Evolutionary conservation across 2,797 vertebrate genomes (phyloP), one percentile per base, ranked within the genome.

Genomic region (Arremon brunneinucha): DNA sequence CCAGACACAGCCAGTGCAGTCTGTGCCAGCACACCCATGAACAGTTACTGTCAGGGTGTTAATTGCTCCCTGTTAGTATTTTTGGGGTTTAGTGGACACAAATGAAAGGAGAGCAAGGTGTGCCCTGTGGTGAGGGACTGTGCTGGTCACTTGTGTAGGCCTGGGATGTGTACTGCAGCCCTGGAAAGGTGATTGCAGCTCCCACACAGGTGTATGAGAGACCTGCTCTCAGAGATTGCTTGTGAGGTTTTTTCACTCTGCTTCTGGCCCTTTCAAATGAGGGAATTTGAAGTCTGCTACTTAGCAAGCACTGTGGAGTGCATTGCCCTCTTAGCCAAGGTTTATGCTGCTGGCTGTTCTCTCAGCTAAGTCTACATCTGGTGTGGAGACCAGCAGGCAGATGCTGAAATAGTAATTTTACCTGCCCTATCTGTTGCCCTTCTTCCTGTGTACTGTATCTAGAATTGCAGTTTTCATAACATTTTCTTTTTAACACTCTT

Each of bases 321-420:
- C 32, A 71, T 22, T 82, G 17, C 39, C 23, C 23, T 39, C 30
- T 72, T 65, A 80, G 34, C 22, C 46, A 76, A 71, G 44, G 59
- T 68, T 90, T 83, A 37, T 35, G 27, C n/a, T 77, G 30, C 23
- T 90, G 68, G 34, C 30, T 71, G 19, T 44, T 83, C 44, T 83
- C 78, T 77, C 67, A 82, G 59, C 34, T 68, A 47, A 65, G 28
- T 59, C 68, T 56, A 17, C 46, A 65, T 35, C 7, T 69, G 47
- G 12, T 41, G 44, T 39, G 76, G 37, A 79, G 46, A 65, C 21
- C 47, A 83, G 18, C 5, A 87, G 39, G 32, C 24, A 89, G 35
- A 35, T 78, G n/a, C 26, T 83, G 80, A 77, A 84, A 74, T 41
- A 69, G 27, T 22, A 4, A n/a, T 91, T 86, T 90, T 69, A 64